These are phyloP conservation scores for Tapera naevia DNA, from an alignment of 2,797 vertebrate species.

Conservation along the genomic window DNA sequence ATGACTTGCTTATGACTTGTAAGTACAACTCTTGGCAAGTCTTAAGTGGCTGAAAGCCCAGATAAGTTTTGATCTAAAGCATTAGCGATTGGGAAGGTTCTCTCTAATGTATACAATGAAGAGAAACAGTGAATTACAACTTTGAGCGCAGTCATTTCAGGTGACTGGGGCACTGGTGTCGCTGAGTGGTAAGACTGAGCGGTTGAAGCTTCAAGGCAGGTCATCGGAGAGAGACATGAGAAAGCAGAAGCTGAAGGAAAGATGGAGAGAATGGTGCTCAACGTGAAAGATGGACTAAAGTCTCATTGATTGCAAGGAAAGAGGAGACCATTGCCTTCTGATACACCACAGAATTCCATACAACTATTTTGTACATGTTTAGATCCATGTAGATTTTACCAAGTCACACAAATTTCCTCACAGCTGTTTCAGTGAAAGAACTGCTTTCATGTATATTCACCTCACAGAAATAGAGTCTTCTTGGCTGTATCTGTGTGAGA, in stretches of 20 bases:
- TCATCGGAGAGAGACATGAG: neutral
- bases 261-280: neutral
- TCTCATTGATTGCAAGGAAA: neutral
- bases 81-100: neutral
- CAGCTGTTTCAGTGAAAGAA: neutral
- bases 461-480: neutral
- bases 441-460: neutral
- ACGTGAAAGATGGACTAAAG: neutral
- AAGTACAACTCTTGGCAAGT: neutral
- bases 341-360: neutral
- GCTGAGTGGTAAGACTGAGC: neutral
- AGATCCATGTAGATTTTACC: neutral
- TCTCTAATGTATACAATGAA: neutral
- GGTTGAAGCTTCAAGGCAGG: neutral
- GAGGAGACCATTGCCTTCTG: neutral
- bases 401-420: neutral
- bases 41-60: constrained; percentile 1
- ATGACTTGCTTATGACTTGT: neutral
- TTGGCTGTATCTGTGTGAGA: neutral
- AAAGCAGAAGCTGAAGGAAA: neutral
- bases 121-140: neutral
- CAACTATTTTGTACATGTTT: neutral
- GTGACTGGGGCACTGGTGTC: neutral
- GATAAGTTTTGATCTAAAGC: constrained; percentile 13
- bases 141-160: constrained; percentile 2